Evolutionary conservation across 2,888 invertebrate species (phyloP).

Genomic region (Acholoe squamosa): DNA sequence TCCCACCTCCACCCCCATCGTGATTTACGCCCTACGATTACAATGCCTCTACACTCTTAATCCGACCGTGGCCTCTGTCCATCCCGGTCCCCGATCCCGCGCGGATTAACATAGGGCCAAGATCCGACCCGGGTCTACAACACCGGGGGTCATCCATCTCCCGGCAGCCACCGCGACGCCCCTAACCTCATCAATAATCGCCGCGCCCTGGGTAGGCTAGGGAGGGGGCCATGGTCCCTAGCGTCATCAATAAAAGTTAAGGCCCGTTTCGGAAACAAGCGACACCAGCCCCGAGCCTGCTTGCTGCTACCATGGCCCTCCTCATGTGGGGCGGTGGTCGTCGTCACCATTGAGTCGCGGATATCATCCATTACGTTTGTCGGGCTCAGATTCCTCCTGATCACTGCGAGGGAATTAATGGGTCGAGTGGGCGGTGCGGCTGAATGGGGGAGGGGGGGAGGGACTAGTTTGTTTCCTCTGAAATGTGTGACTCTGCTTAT

Average conservation of each 20-base stretch:
- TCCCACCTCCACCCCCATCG: background rate
- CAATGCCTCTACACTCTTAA: conserved; percentile 5
- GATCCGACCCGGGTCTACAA: conserved; percentile 6
- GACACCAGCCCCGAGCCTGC: background rate
- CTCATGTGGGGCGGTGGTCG: background rate
- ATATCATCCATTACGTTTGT: conserved; percentile 46
- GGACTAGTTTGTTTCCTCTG: background rate
- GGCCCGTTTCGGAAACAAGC: conserved; percentile 60
- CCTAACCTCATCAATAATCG: conserved; percentile 57
- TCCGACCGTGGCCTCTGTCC: conserved; percentile 21
- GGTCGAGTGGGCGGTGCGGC: background rate
- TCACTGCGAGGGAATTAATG: no score
- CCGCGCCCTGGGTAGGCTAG: background rate
- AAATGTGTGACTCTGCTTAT: background rate
- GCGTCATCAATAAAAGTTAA: conserved; percentile 61
- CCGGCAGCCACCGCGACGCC: conserved; percentile 28
- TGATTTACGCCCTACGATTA: conserved; percentile 37
- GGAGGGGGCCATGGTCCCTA: conserved; percentile 18
- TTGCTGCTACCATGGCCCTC: background rate
- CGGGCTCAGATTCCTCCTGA: no score
- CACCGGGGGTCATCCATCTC: conserved; percentile 43
- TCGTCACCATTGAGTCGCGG: background rate
- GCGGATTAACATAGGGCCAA: conserved; percentile 42
- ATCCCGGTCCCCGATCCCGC: background rate
- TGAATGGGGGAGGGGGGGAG: background rate